A percentile compares a stretch with the other conserved stretches of the same genome.
Evolutionary conservation across 2,888 invertebrate species (phyloP).

Genomic region (Limnephilus auricula): DNA sequence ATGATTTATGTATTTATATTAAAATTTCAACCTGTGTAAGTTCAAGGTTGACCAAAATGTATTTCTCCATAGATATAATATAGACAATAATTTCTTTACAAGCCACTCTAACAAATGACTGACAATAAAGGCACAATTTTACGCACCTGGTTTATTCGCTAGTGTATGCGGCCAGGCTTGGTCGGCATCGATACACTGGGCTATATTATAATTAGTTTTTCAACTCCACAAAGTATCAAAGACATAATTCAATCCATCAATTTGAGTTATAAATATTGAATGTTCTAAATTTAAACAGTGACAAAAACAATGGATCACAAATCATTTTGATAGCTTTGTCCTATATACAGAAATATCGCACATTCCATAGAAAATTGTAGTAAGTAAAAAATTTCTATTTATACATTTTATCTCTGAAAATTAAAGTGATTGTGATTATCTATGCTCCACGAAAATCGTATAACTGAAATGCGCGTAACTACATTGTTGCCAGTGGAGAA

Average conservation of each 20-base stretch:
- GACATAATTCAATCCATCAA: not conserved
- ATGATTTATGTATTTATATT: slow-evolving; percentile 8
- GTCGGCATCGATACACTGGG: not conserved
- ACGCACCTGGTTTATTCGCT: slow-evolving; percentile 73
- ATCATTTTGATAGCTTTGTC: not conserved
- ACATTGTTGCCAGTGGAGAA: too few relatives aligned
- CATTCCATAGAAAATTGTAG: too few relatives aligned
- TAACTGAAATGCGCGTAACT: too few relatives aligned
- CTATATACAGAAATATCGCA: not conserved
- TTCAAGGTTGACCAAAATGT: slow-evolving; percentile 9
- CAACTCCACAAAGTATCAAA: too few relatives aligned
- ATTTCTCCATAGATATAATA: slow-evolving; percentile 27
- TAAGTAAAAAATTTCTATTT: too few relatives aligned
- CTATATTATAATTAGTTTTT: not conserved
- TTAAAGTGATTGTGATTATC: too few relatives aligned
- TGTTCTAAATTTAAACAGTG: not conserved
- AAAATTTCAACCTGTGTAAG: slow-evolving; percentile 25
- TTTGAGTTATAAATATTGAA: not conserved
- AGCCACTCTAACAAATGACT: slow-evolving; percentile 66
- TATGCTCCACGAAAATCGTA: too few relatives aligned
- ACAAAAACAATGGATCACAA: not conserved
- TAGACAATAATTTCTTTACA: slow-evolving; percentile 53
- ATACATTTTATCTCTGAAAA: too few relatives aligned
- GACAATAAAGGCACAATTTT: slow-evolving; percentile 79
- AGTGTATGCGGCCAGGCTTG: slow-evolving; percentile 57